These are phyloP conservation scores for Knipowitschia caucasica DNA, from an alignment of 2,797 vertebrate species.

Conservation along the genomic window DNA sequence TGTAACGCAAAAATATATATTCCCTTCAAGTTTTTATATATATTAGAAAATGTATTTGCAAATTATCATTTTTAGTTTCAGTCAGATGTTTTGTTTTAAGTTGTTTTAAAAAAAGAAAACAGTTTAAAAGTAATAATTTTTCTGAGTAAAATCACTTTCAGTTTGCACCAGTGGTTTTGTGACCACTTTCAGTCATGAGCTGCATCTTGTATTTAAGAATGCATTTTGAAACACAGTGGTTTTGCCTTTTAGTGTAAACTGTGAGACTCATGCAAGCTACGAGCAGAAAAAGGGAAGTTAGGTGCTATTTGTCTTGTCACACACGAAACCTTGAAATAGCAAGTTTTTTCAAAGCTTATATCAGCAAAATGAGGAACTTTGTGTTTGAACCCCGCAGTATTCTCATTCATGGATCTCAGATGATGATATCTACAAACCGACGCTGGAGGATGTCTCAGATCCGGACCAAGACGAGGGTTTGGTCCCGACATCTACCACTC, in stretches of 20 bases:
- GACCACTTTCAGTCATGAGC: background rate
- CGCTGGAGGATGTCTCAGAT: slow-evolving; percentile 43
- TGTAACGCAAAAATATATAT: too few species aligned
- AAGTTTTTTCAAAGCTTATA: background rate
- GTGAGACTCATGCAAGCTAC: background rate
- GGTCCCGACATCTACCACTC: background rate
- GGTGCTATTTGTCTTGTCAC: background rate
- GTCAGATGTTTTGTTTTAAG: too few species aligned
- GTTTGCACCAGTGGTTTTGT: background rate
- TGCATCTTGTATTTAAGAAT: background rate
- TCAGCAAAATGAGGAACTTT: background rate
- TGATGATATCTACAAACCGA: slow-evolving; percentile 89
- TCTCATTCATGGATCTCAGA: slow-evolving; percentile 90
- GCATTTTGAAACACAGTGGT: background rate
- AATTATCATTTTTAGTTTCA: too few species aligned
- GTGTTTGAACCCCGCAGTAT: slow-evolving; percentile 61
- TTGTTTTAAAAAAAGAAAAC: background rate
- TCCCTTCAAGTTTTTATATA: too few species aligned
- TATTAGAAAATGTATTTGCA: too few species aligned
- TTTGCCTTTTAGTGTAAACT: background rate
- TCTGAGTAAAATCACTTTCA: background rate
- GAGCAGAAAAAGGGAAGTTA: background rate
- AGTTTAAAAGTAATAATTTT: background rate
- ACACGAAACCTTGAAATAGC: background rate
- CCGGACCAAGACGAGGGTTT: slow-evolving; percentile 25